Evolutionary conservation across 1,140 invertebrate genomes (phyloP).

Genomic region (Bombus terrestris): DNA sequence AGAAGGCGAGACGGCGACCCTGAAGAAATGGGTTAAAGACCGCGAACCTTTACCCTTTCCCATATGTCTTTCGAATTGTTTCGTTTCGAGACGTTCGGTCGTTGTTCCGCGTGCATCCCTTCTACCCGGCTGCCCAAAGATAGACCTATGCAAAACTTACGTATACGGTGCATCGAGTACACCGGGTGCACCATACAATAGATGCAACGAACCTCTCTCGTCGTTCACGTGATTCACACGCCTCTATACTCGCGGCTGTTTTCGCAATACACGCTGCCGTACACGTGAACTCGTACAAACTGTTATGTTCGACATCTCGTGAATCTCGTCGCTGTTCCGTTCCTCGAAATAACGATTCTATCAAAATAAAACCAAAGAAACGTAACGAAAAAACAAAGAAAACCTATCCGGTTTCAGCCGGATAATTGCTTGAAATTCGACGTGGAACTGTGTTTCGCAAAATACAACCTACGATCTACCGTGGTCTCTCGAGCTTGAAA

Average conservation of each 20-base stretch:
- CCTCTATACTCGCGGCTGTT: background rate
- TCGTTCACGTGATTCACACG: conserved; percentile 34
- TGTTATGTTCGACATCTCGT: background rate
- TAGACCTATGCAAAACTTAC: conserved; percentile 5
- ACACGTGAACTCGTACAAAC: conserved; percentile 4
- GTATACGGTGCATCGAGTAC: background rate
- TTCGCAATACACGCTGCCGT: conserved; percentile 16
- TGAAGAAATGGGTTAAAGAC: conserved; percentile 53
- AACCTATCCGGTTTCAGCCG: background rate
- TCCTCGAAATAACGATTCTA: background rate
- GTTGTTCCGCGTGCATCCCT: background rate
- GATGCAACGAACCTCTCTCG: background rate
- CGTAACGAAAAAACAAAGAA: background rate
- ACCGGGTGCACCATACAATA: background rate
- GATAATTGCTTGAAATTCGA: background rate
- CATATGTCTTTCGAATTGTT: conserved; percentile 9
- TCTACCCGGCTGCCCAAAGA: background rate
- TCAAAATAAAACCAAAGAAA: background rate
- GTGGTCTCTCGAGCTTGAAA: background rate
- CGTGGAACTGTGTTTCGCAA: background rate
- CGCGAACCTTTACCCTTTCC: conserved; percentile 40
- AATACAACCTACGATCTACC: background rate
- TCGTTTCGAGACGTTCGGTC: conserved; percentile 5
- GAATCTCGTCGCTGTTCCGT: background rate
- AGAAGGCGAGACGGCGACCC: background rate